Percentiles rank a stretch among this genome's conserved stretches.
Conservation (phyloP, 2,888 invertebrate species). For the Atethmia centrago region DNA sequence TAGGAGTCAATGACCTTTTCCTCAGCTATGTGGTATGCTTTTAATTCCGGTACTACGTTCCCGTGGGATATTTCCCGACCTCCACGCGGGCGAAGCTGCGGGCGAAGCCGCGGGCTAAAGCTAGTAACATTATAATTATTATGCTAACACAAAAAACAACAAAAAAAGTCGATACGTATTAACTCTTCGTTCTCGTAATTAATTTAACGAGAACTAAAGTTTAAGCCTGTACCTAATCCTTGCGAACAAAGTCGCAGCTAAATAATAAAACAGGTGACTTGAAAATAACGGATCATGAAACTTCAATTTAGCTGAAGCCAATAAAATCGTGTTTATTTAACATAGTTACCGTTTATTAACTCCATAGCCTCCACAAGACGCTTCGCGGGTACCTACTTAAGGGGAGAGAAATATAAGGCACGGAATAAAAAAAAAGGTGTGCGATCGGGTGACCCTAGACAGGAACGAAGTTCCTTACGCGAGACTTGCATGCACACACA, state of each 20-base stretch:
- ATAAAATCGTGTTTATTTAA: conserved; percentile 47
- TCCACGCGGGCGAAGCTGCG: no score
- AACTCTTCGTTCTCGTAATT: conserved; percentile 7
- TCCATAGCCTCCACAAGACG: conserved; percentile 2
- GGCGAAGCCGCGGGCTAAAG: no score
- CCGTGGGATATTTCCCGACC: no score
- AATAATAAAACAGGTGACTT: conserved; percentile 52
- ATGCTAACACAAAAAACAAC: no score
- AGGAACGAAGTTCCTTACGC: no score
- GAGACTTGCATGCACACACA: no score
- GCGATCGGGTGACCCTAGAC: no score
- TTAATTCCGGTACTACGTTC: no score
- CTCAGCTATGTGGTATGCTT: no score
- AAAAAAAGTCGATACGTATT: no score
- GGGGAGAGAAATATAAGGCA: neutral
- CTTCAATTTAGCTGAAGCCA: conserved; percentile 45
- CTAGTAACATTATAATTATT: no score
- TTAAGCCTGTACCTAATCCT: conserved; percentile 14
- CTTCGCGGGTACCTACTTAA: conserved; percentile 22
- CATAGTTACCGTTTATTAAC: conserved; percentile 41
- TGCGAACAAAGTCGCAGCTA: conserved; percentile 8
- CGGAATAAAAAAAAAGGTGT: conserved; percentile 6
- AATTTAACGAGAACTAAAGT: conserved; percentile 5
- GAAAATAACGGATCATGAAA: conserved; percentile 52
- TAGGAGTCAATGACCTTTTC: no score